Base-by-base conservation (phyloP, 1,140 invertebrate species). In the Eulimnadia texana region DNA sequence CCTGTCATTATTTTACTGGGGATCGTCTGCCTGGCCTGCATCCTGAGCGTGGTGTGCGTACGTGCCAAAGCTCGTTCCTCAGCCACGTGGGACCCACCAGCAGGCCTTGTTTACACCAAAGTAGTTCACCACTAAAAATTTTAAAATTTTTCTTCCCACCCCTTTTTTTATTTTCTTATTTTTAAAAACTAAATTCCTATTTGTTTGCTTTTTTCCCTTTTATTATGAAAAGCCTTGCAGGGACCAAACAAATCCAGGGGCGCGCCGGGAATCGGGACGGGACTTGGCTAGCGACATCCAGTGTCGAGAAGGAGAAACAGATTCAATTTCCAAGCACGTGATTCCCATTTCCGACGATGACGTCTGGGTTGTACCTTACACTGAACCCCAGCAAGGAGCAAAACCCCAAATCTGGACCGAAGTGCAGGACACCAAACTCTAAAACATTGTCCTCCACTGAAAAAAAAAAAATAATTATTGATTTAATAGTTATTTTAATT, bases 71-170 rank as follows among this genome's bases (percentile, higher is more conserved):
- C 60, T 10, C 24, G 51, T 25, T 54, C 28, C 3, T 28, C 22
- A 19, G 60, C 60, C 28, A 61, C 60, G 3, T 61, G 60, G 60
- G 60, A 61, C 33, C 60, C 60, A 20, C 60, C 60, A n/a, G 60
- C 60, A 11, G 60, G 60, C 42, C 29, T 42, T 23, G 60, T 61
- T 42, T 61, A 52, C 27, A 51, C 29, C 28, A 61, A 61, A 51
- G 60, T 61, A 52, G 20, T 27, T 50, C 28, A 24, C 33, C 25
- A 24, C n/a, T 58, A 29, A 13, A 19, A 42, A 16, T 13, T 29
- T n/a, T 33, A 11, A 13, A 58, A 20, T 22, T 42, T 50, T 22
- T 59, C 24, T 27, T 47, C 28, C 55, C 54, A 28, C n/a, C n/a
- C 13, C 9, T 28, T 24, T 56, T 56, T 56, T 2, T 47, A 22